These are phyloP conservation scores for Cliona cf. orientalis DNA, from an alignment of 37 sponge, comb jelly and placozoan genomes.

Conservation along the genomic window DNA sequence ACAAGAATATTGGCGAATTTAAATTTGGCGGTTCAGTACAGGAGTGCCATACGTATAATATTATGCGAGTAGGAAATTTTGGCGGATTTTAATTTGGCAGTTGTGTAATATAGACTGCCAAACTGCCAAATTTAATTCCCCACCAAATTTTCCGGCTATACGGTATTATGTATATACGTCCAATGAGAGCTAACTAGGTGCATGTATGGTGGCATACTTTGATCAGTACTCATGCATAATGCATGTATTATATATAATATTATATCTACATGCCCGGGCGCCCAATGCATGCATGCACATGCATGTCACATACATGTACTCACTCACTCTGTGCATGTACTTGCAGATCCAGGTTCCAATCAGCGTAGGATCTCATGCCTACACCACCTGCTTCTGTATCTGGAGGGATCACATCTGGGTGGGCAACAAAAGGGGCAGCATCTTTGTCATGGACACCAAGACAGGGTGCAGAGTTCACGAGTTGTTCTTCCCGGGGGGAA, in stretches of 20 bases:
- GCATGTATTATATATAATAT: background rate
- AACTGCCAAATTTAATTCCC: no score
- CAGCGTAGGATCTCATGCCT: conserved; percentile 15
- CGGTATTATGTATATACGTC: no score
- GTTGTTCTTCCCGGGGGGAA: conserved; percentile 52
- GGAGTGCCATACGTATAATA: no score
- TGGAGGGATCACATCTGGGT: conserved; percentile 50
- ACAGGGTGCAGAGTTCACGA: background rate
- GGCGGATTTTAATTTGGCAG: no score
- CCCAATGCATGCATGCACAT: background rate
- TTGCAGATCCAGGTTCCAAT: conserved; percentile 61
- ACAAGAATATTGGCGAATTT: no score
- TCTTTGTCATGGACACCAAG: conserved; percentile 44
- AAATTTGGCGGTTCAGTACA: no score
- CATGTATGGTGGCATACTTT: background rate
- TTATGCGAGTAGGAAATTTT: no score
- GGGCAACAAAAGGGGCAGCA: conserved; percentile 59
- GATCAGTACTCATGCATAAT: background rate
- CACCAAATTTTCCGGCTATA: no score
- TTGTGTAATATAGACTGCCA: no score
- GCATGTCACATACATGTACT: background rate
- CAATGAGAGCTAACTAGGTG: background rate
- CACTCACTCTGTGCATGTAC: conserved; percentile 5
- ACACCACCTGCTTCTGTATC: conserved; percentile 62
- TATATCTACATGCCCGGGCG: background rate